Evolutionary conservation across 2,797 vertebrate genomes (phyloP), one percentile per base, ranked within the genome.

Genomic region (Darevskia mixta): DNA sequence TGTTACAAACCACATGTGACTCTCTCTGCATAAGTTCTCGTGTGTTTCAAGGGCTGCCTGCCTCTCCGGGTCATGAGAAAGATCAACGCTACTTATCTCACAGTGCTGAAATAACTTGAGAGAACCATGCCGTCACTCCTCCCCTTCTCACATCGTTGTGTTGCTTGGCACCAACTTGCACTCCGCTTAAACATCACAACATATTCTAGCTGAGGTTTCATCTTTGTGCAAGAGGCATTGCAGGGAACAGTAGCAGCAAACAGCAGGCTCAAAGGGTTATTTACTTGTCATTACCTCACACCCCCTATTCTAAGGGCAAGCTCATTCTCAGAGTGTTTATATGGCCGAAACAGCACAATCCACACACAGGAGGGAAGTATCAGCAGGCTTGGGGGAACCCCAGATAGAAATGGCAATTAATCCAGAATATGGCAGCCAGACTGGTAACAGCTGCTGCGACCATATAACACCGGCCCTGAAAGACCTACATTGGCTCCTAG

Each of bases 381-480:
- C 17, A 35, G 15, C n/a, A 20, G 71, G n/a, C 67, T 32, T 32
- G 67, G 67, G 29, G 29, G 8, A 71, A 71, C 67, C 4, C 67
- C 8, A 49, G 64, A n/a, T 38, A 93, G 83, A 32, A 82, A 20
- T 61, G 84, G 49, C 49, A 55, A 15, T 55, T 55, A 55, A 55
- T 55, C 49, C 49, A 55, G 49, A 55, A 55, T 49, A 55, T 9
- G 3, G 49, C 3, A 13, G 11, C 13, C 49, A 55, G 49, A 55
- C 13, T 55, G 49, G 13, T 55, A 13, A 55, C 45, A 13, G 45
- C 45, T 49, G 45, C 49, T 13, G 3, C 4, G 13, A 55, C 49
- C 49, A 55, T 55, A 55, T 55, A 55, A 55, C 49, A 55, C 13
- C 49, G 2, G 49, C 4, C 13, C 49, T 55, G 49, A 55, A 55